Evolutionary conservation across 2,888 invertebrate species (phyloP).

Genomic region (Heliconius aoede): DNA sequence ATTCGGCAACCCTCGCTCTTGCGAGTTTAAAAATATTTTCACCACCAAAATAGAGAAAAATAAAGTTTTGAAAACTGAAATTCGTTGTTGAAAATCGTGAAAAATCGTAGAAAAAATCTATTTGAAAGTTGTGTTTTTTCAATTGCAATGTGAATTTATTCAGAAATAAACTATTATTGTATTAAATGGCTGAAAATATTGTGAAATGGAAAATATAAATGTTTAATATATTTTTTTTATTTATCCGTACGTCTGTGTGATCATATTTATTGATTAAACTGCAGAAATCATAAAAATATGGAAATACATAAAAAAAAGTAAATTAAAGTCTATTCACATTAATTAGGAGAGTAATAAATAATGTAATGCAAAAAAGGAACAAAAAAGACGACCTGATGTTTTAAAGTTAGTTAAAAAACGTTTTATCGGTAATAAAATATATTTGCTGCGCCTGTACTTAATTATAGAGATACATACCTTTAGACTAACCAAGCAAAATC

Average conservation of each 20-base stretch:
- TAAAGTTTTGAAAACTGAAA: slow-evolving; percentile 17
- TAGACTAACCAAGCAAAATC: neutral
- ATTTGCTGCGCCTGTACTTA: neutral
- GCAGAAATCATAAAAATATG: too few relatives aligned
- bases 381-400: neutral
- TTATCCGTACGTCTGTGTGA: too few relatives aligned
- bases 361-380: neutral
- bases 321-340: too few relatives aligned
- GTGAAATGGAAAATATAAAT: too few relatives aligned
- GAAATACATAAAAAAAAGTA: too few relatives aligned
- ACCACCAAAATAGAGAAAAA: slow-evolving; percentile 29
- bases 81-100: slow-evolving; percentile 2
- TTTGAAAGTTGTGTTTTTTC: neutral
- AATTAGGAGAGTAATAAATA: too few relatives aligned
- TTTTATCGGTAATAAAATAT: neutral
- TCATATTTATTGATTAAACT: too few relatives aligned
- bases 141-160: slow-evolving; percentile 5
- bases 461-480: neutral
- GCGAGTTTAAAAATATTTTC: slow-evolving; percentile 30
- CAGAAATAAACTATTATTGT: neutral
- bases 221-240: too few relatives aligned
- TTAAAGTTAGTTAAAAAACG: neutral
- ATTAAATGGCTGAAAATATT: too few relatives aligned
- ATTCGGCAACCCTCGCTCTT: slow-evolving; percentile 31
- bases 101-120: neutral